A percentile compares a stretch with the other conserved stretches of the same genome.
phyloP scores from a whole-genome alignment of 2,797 vertebrate genomes.

The Hippoglossus hippoglossus region DNA sequence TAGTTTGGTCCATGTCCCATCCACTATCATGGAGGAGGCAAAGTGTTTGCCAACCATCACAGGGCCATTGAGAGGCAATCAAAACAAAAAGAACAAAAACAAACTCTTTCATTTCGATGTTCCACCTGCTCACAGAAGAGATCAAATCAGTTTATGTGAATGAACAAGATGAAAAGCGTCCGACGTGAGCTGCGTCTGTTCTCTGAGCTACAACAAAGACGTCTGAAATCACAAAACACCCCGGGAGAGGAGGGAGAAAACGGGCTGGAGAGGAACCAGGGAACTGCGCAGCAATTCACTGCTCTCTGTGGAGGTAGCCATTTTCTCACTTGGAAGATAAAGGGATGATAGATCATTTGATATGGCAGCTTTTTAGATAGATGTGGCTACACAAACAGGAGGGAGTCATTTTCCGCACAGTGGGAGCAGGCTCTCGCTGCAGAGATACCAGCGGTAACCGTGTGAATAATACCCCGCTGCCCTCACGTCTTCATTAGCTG shows the following conservation, averaged over 20 bases:
- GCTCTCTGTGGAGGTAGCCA: conserved; percentile 42
- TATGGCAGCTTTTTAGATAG: conserved; percentile 40
- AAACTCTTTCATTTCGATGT: neutral
- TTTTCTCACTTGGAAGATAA: conserved; percentile 59
- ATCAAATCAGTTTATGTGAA: conserved; percentile 11
- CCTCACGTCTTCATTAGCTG: conserved; percentile 48
- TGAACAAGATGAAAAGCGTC: conserved; percentile 18
- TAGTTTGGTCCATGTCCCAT: no score
- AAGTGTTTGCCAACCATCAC: no score
- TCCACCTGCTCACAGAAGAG: conserved; percentile 3
- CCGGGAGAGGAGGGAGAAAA: neutral
- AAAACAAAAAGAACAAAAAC: neutral
- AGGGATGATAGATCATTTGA: conserved; percentile 59
- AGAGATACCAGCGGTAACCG: conserved; percentile 44
- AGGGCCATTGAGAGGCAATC: no score
- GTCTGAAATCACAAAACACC: conserved; percentile 14
- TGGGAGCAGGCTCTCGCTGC: conserved; percentile 29
- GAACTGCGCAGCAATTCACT: conserved; percentile 30
- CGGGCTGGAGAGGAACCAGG: conserved; percentile 23
- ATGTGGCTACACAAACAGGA: conserved; percentile 56
- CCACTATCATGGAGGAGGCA: no score
- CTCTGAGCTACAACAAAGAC: conserved; percentile 16
- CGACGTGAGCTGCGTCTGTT: neutral
- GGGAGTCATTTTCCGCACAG: conserved; percentile 59
- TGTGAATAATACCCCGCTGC: conserved; percentile 28